Evolutionary conservation across 2,888 invertebrate genomes (phyloP).

Genomic region (Mythimna albipuncta): DNA sequence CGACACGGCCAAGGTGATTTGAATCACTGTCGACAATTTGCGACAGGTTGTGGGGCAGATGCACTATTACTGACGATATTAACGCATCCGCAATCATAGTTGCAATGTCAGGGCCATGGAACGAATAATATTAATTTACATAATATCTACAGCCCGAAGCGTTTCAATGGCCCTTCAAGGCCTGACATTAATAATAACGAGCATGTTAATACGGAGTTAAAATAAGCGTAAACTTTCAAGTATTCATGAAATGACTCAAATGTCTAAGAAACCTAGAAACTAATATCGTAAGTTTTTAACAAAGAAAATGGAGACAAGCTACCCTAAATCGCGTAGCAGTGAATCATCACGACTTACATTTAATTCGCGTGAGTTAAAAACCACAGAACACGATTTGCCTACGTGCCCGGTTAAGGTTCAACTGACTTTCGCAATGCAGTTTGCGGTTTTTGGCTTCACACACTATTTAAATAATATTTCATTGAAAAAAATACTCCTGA

Average conservation of each 20-base stretch:
- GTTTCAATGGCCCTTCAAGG: conserved; percentile 37
- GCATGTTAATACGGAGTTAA: conserved; percentile 24
- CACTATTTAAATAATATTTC: conserved; percentile 30
- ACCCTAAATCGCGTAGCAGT: conserved; percentile 46
- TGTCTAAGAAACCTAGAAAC: conserved; percentile 26
- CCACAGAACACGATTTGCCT: conserved; percentile 58
- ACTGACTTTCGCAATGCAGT: conserved; percentile 47
- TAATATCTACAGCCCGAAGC: conserved; percentile 34
- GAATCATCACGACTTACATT: conserved; percentile 62
- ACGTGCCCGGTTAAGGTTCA: conserved; percentile 46
- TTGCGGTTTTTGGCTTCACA: conserved; percentile 51
- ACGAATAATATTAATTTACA: conserved; percentile 42
- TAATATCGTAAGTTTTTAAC: conserved; percentile 19
- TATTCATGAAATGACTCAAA: conserved; percentile 36
- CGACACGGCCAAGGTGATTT: conserved; percentile 80
- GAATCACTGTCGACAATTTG: conserved; percentile 84
- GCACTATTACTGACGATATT: conserved; percentile 81
- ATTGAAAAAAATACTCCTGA: not conserved
- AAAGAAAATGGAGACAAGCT: conserved; percentile 33
- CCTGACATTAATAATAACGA: conserved; percentile 46
- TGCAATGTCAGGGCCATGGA: conserved; percentile 83
- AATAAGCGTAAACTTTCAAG: conserved; percentile 31
- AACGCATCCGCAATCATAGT: conserved; percentile 80
- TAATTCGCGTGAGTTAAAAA: conserved; percentile 62
- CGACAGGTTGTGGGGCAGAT: conserved; percentile 82